Evolutionary conservation across 1,140 invertebrate genomes (phyloP), one percentile per base, ranked within the genome.

Genomic region (Lepidostoma basale): DNA sequence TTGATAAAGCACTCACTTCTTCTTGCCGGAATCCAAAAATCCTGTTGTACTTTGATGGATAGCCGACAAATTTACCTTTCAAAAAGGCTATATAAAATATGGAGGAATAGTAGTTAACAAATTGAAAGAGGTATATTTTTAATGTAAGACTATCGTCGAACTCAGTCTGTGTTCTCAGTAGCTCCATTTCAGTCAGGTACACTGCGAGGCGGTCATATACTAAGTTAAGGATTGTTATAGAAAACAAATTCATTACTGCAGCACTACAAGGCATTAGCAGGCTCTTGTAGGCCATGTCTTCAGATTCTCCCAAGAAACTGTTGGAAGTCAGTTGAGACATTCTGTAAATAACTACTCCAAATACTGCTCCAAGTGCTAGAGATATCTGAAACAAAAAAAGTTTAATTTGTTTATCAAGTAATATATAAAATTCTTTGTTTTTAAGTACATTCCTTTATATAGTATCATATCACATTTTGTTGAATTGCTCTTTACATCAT

Each of bases 71-170:
- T 75, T 91, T 88, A 44, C 91, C 91, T 78, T 94, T 94, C 70
- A 93, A 87, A 76, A 94, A 95, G 1, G 92, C 92, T 52, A 95
- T 92, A 77, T 95, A 95, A 77, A 95, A 92, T 62, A 94, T 89
- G 39, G 91, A 92, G 1, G 91, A 91, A 76, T 94, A 95, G 76
- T 90, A 94, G 79, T 95, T 95, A 72, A 94, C 88, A 79, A 95
- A 95, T 79, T 94, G 91, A 76, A 95, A 93, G 68, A 93, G 84
- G 78, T 94, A 95, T 59, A 93, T 91, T 84, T 94, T 95, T 74
- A 95, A 87, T 0, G 90, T 92, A 18, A 93, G 83, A 77, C 90
- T 92, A 74, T 94, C 90, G 65, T 95, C 93, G 77, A 91, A 94
- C 76, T 95, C 91, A 20, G 89, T 90, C 81, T 94, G 90, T 1